These are phyloP conservation scores for Drosophila lini DNA, from an alignment of 1,140 invertebrate species.

Conservation along the genomic window DNA sequence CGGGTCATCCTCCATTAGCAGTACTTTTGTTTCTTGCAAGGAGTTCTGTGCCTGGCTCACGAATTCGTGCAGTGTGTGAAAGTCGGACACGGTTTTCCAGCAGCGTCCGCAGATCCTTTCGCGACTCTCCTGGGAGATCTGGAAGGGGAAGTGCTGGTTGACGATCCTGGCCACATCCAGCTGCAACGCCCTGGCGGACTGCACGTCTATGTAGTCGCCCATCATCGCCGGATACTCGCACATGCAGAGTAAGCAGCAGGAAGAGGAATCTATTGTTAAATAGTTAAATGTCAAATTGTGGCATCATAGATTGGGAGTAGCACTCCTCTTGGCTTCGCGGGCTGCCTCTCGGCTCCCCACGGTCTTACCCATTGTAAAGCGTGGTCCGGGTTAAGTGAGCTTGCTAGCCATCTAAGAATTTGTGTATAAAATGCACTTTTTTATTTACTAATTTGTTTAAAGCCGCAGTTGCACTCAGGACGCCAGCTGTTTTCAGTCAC, in stretches of 20 bases:
- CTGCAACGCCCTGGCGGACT: conserved; percentile 39
- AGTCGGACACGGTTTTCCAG: conserved; percentile 70
- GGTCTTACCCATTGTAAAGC: conserved; percentile 34
- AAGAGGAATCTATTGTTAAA: conserved; percentile 9
- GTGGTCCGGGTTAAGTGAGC: conserved; percentile 3
- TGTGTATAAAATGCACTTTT: conserved; percentile 13
- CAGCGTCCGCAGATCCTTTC: conserved; percentile 64
- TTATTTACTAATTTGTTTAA: conserved; percentile 49
- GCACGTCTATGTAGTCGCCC: conserved; percentile 50
- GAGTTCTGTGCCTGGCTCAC: conserved; percentile 68
- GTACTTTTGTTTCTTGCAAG: conserved; percentile 53
- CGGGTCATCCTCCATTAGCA: conserved; percentile 66
- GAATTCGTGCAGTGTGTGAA: conserved; percentile 71
- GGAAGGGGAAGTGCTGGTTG: conserved; percentile 59
- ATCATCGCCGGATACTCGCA: conserved; percentile 51
- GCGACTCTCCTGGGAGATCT: conserved; percentile 28
- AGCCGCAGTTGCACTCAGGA: conserved; percentile 34
- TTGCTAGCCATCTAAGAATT: conserved; percentile 27
- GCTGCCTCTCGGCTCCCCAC: neutral
- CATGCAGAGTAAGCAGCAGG: conserved; percentile 61
- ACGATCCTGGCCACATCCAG: conserved; percentile 58
- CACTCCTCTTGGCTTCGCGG: neutral
- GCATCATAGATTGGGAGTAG: conserved; percentile 2
- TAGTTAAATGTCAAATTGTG: conserved; percentile 2
- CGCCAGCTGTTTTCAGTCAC: conserved; percentile 39